phyloP scores from a whole-genome alignment of 2,888 invertebrate genomes.

The Pachliopta kotzebuea region DNA sequence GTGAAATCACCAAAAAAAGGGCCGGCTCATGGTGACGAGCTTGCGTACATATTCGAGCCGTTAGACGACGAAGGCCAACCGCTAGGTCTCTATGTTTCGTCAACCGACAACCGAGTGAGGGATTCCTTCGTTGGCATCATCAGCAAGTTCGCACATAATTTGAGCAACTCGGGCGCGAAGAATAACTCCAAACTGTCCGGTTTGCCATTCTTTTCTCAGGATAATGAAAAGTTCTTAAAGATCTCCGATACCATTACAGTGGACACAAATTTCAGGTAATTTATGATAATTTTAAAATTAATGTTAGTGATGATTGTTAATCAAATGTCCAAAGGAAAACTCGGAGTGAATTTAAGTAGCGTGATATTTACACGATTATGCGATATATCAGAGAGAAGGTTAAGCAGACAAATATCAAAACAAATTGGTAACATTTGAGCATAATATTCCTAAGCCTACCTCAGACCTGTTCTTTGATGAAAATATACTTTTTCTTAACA shows the following conservation, averaged over 20 bases:
- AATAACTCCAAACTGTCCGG: conserved; percentile 38
- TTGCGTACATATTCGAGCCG: conserved; percentile 86
- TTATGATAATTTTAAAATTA: background rate
- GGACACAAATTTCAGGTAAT: conserved; percentile 65
- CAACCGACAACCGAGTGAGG: conserved; percentile 83
- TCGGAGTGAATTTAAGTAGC: too few relatives aligned
- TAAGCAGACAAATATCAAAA: too few relatives aligned
- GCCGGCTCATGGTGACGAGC: conserved; percentile 86
- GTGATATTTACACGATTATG: too few relatives aligned
- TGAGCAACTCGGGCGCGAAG: conserved; percentile 41
- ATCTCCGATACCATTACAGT: conserved; percentile 52
- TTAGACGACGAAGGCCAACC: conserved; percentile 81
- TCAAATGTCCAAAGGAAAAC: too few relatives aligned
- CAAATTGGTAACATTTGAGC: too few relatives aligned
- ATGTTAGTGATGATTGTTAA: background rate
- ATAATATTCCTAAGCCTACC: too few relatives aligned
- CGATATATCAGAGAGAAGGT: too few relatives aligned
- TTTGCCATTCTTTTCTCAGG: conserved; percentile 48
- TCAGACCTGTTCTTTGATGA: too few relatives aligned
- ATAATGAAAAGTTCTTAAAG: conserved; percentile 58
- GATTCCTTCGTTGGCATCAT: conserved; percentile 84
- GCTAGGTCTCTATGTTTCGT: conserved; percentile 57
- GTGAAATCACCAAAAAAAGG: conserved; percentile 45
- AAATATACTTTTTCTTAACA: too few relatives aligned
- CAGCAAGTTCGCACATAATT: conserved; percentile 82